Base-by-base conservation (phyloP, 2,113 vertebrate species). In the Dipodomys stephensi region DNA sequence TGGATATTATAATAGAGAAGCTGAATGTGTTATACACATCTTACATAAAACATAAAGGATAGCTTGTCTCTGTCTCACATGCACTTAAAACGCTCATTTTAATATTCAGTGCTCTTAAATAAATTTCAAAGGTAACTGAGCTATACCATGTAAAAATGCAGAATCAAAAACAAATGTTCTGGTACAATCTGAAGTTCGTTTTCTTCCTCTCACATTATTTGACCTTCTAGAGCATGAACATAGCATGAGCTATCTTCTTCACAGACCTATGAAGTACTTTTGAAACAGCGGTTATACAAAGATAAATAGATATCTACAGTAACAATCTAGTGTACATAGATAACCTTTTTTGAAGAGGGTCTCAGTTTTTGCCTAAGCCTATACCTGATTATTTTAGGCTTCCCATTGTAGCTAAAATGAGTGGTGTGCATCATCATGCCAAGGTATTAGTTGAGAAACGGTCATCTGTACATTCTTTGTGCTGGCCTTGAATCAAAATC, bases 31-130 rank as follows among this genome's bases (percentile, higher is more conserved):
- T 91, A 27, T 84, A 81, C 39, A 94, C 19, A 87, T 92, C 68
- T 28, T 96, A 94, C 76, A 92, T 95, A 96, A 95, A 97, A 95
- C 82, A 96, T 96, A 94, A 92, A 96, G 67, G 27, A 30, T 95
- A 95, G 79, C 92, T 88, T 94, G 20, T 92, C 79, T 96, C 69
- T 93, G 60, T 94, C 79, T 96, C 83, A 89, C 72, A 92, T 94
- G 92, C 89, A 94, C 88, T 96, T 96, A 81, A 96, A 96, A 93
- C 91, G 90, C 87, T 96, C 68, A 94, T 96, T 97, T 96, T 97
- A 97, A 95, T 97, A 96, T 95, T 97, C 96, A 94, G 94, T 94
- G 83, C 27, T 91, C 60, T 78, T 90, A 96, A 96, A 80, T 97
- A 95, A 97, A 96, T 97, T 77, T 97, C 95, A 90, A 93, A 96